A percentile compares a stretch with the other conserved stretches of the same genome.
These are phyloP conservation scores for Halesus radiatus DNA, from an alignment of 1,140 invertebrate species.

Conservation along the genomic window DNA sequence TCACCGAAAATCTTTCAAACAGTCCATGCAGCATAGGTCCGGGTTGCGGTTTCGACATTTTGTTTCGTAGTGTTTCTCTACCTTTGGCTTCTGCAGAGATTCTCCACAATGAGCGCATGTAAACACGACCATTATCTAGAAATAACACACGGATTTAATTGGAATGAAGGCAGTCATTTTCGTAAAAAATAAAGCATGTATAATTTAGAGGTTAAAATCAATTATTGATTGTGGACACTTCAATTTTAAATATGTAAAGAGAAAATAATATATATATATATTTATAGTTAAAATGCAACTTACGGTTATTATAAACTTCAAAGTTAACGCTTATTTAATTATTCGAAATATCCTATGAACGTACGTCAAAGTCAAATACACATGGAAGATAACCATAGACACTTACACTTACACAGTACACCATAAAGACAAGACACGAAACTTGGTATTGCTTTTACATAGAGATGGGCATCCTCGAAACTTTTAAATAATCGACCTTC, in stretches of 20 bases:
- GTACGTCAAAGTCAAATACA: no score
- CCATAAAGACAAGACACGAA: no score
- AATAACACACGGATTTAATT: background rate
- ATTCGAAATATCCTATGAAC: no score
- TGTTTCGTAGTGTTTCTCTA: conserved; percentile 90
- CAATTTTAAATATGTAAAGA: background rate
- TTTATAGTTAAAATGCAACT: no score
- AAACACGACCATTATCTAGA: conserved; percentile 87
- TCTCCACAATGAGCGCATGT: conserved; percentile 93
- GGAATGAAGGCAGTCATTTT: background rate
- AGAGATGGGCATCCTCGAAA: no score
- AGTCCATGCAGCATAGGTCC: conserved; percentile 89
- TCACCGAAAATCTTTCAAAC: conserved; percentile 89
- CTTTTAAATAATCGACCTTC: no score
- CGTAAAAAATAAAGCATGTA: background rate
- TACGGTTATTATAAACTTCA: no score
- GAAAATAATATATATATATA: no score
- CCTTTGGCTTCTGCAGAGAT: conserved; percentile 90
- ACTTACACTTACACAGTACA: no score
- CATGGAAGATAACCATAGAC: no score
- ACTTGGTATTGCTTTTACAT: no score
- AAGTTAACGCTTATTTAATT: no score
- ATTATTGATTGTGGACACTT: background rate
- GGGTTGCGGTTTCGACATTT: conserved; percentile 73
- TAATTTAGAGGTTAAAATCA: conserved; percentile 4